Evolutionary conservation across 1,140 invertebrate genomes (phyloP).

Genomic region (Linepithema humile): DNA sequence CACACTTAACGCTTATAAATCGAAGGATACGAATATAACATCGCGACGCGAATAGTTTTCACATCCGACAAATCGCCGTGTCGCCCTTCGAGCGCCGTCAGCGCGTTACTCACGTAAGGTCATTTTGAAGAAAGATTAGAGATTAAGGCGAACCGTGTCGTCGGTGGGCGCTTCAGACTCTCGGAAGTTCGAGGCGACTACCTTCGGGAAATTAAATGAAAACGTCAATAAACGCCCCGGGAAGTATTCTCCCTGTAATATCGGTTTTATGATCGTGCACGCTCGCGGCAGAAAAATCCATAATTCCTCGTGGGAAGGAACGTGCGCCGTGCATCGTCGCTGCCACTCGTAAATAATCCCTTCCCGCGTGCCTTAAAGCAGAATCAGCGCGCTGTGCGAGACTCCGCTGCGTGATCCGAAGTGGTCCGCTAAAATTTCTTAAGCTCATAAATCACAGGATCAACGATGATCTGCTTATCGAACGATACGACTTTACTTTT

Average conservation of each 20-base stretch:
- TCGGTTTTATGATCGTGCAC: slow-evolving; percentile 28
- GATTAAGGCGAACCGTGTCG: slow-evolving; percentile 6
- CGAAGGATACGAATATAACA: neutral
- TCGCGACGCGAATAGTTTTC: neutral
- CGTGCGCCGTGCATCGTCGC: slow-evolving; percentile 20
- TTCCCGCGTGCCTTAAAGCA: neutral
- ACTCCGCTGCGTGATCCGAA: neutral
- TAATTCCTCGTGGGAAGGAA: slow-evolving; percentile 46
- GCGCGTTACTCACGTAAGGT: no score
- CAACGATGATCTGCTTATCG: neutral
- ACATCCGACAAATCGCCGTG: neutral
- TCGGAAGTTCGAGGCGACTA: slow-evolving; percentile 9
- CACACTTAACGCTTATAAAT: neutral
- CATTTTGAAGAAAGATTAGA: no score
- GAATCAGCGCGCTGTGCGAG: neutral
- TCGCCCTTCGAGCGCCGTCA: no score
- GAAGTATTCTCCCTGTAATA: slow-evolving; percentile 7
- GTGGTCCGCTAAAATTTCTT: neutral
- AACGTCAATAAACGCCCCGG: slow-evolving; percentile 18
- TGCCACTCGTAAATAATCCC: slow-evolving; percentile 46
- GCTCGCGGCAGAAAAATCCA: slow-evolving; percentile 4
- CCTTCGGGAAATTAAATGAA: slow-evolving; percentile 29
- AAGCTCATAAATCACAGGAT: neutral
- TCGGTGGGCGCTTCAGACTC: neutral
- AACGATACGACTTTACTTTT: neutral